Evolutionary conservation across 2,797 vertebrate genomes (phyloP), one percentile per base, ranked within the genome.

Genomic region (Ptychadena robeensis): DNA sequence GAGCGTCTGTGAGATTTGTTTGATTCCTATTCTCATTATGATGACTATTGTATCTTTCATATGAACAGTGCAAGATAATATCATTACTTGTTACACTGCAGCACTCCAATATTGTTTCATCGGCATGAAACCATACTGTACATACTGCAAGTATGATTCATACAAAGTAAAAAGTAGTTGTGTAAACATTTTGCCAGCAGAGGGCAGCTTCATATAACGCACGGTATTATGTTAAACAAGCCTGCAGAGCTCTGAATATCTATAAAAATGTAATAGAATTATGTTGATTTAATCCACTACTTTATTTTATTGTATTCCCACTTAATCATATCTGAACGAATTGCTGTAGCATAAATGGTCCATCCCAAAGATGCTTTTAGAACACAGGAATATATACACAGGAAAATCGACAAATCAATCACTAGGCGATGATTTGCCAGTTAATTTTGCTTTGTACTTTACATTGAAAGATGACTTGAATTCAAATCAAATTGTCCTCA

Each of bases 401-500:
- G 44, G 27, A 35, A 59, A 61, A 80, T 38, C 63, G 40, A 73
- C 63, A 66, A 72, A 79, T 84, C 69, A 80, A 84, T 84, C 70
- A 61, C 31, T 74, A 44, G 73, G 44, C 57, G 66, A 80, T 84
- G 63, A 79, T 80, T n/a, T 68, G 64, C 34, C 70, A 84, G 69
- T 67, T 83, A 79, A 83, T 83, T 73, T 68, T 79, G 34, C 76
- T 79, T 84, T 84, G 82, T 69, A 74, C 82, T 73, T 73, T 73
- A 71, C 25, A 30, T 40, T 59, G 57, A 72, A 83, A 73, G 61
- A 79, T 83, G 73, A 61, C 40, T 83, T 83, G 75, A 83, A 65
- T 79, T 73, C 70, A 84, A 74, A 84, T 84, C 34, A 84, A 73
- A 84, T 73, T 84, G 70, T 14, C 65, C 28, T 75, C 44, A 61